Evolutionary conservation across 2,113 vertebrate species (phyloP), one percentile per base, ranked within the genome.

Genomic region (Ophiodon elongatus): DNA sequence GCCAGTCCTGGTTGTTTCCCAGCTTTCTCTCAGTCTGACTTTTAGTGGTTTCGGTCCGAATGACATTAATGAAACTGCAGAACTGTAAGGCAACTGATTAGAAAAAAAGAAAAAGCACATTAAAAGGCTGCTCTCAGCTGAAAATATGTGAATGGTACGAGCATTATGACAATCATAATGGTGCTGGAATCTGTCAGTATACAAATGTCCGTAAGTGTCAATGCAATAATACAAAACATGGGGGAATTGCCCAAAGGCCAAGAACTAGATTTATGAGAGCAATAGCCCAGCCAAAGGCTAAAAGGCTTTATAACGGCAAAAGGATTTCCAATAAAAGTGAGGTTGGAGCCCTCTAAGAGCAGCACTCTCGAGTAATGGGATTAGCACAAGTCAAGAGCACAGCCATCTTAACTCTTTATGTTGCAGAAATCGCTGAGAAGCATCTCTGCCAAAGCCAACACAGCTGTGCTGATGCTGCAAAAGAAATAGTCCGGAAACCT

Each of bases 251-350:
- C 86, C 80, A 87, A 75, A 86, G 86, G 79, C 79, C 69, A 71
- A 76, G 73, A 83, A 83, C 59, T 80, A 90, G 91, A 94, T 92
- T 94, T 94, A 94, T 89, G 87, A 86, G 82, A 70, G 92, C 91
- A 94, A 92, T 79, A 87, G 90, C 82, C 89, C 89, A 92, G 94
- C 88, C 93, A 94, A 92, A 94, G 93, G 95, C 93, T 94, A 94
- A 95, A 94, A 94, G 87, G 93, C 91, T 95, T 95, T 92, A 92
- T 89, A 92, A 93, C 86, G 57, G 89, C 92, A 93, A 93, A 57
- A 92, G 86, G 93, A 94, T 95, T 94, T 93, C 93, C 91, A 94
- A 94, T 93, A 94, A 95, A 94, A 94, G 90, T 91, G 80, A 92
- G 92, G 94, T 93, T 92, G 91, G 86, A 91, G 82, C 90, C 91